Conservation (phyloP, 1,140 invertebrate genomes). For the Epicauta chinensis region DNA sequence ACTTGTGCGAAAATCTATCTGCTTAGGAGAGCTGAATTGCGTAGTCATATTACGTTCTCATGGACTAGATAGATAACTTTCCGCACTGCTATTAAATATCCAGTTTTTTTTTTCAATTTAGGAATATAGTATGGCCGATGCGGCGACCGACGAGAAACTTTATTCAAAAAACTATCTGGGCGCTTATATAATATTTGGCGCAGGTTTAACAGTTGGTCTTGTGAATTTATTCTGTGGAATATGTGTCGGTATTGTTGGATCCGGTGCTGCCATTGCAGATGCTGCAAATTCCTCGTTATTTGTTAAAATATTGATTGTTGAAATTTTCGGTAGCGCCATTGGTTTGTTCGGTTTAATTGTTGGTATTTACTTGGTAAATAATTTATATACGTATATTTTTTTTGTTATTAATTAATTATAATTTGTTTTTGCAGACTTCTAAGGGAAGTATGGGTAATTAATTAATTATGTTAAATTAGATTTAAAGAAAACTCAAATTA, state of each 20-base stretch:
- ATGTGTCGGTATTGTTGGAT: slow-evolving; percentile 81
- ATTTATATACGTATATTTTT: not conserved
- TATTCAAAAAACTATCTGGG: slow-evolving; percentile 50
- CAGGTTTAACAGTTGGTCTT: slow-evolving; percentile 77
- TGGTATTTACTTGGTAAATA: slow-evolving; percentile 67
- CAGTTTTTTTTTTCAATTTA: slow-evolving; percentile 7
- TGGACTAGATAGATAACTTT: not conserved
- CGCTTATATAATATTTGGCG: slow-evolving; percentile 81
- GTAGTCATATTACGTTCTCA: no score
- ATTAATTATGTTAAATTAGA: no score
- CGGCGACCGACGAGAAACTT: slow-evolving; percentile 5
- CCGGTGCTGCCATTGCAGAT: slow-evolving; percentile 83
- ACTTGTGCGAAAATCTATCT: no score
- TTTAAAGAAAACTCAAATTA: no score
- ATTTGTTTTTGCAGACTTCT: slow-evolving; percentile 28
- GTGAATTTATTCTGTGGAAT: slow-evolving; percentile 85
- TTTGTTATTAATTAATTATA: slow-evolving; percentile 3
- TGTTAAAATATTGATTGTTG: slow-evolving; percentile 87
- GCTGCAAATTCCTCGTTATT: slow-evolving; percentile 84
- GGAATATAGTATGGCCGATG: slow-evolving; percentile 24
- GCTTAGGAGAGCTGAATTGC: no score
- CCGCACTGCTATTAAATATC: not conserved
- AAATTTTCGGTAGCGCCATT: slow-evolving; percentile 91
- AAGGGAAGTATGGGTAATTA: slow-evolving; percentile 27
- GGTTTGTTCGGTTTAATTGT: slow-evolving; percentile 89